Evolutionary conservation across 2,797 vertebrate species (phyloP).

Genomic region (Melanotaenia pygmaea): DNA sequence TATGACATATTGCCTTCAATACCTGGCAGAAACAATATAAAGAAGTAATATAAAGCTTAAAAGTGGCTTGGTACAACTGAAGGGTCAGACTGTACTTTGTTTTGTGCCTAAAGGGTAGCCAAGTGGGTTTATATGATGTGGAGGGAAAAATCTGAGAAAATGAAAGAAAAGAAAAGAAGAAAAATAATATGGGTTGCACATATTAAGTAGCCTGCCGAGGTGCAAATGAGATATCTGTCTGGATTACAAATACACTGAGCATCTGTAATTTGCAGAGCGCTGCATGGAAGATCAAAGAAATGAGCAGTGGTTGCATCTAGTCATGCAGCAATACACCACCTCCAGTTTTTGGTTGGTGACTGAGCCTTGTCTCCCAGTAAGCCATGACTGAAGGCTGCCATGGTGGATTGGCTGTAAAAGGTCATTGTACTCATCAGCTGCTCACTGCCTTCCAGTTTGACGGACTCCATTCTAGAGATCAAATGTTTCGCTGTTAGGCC

Average conservation of each 20-base stretch:
- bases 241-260: conserved; percentile 28
- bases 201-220: conserved; percentile 3
- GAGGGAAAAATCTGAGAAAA: not conserved
- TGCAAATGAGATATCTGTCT: conserved; percentile 7
- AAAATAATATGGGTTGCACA: not conserved
- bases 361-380: conserved; percentile 55
- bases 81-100: conserved; percentile 50
- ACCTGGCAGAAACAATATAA: not conserved
- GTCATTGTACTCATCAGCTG: conserved; percentile 73
- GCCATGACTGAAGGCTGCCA: conserved; percentile 64
- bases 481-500: conserved; percentile 56
- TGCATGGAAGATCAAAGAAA: conserved; percentile 49
- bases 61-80: conserved; percentile 14
- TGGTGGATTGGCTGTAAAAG: conserved; percentile 68
- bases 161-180: not conserved
- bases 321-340: conserved; percentile 52
- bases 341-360: conserved; percentile 47
- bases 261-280: conserved; percentile 39
- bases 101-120: conserved; percentile 27
- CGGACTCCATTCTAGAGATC: conserved; percentile 70
- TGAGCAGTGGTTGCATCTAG: conserved; percentile 44
- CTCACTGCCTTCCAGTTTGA: conserved; percentile 67
- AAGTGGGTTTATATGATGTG: conserved; percentile 19
- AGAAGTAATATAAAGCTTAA: conserved; percentile 8
- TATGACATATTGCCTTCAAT: too few species aligned